These are phyloP conservation scores for Chirona hameri DNA, from an alignment of 2,888 invertebrate genomes.

Conservation along the genomic window DNA sequence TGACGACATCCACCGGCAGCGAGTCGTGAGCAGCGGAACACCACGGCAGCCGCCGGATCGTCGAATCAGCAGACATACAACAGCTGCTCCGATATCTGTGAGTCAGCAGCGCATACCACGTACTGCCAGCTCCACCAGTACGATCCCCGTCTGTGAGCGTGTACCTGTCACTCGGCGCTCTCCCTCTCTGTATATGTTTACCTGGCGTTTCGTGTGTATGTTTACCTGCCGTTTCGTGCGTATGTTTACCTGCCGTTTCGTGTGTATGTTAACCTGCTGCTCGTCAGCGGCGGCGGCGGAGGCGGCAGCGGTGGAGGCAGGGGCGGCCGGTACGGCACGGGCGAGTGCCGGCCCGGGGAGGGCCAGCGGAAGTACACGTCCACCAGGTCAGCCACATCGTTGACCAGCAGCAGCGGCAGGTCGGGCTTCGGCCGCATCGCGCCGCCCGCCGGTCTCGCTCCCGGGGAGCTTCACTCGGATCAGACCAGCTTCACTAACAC, in stretches of 20 bases:
- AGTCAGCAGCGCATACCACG: too few species aligned
- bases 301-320: neutral
- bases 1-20: too few species aligned
- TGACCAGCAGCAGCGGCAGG: slow-evolving; percentile 6
- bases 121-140: too few species aligned
- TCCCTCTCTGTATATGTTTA: too few species aligned
- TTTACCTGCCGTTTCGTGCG: neutral
- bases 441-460: neutral
- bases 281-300: neutral
- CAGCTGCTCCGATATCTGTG: too few species aligned
- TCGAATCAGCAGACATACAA: too few species aligned
- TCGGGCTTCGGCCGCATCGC: neutral
- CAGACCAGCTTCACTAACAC: too few species aligned
- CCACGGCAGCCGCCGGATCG: too few species aligned
- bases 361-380: slow-evolving; percentile 28
- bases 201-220: neutral
- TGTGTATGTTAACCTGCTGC: neutral
- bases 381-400: slow-evolving; percentile 8
- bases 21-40: too few species aligned
- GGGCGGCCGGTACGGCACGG: neutral
- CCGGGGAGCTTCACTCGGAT: too few species aligned
- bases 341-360: slow-evolving; percentile 5
- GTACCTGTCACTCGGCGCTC: too few species aligned
- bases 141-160: neutral
- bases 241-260: too few species aligned